Evolutionary conservation across 2,797 vertebrate species (phyloP).

Genomic region (Semotilus atromaculatus): DNA sequence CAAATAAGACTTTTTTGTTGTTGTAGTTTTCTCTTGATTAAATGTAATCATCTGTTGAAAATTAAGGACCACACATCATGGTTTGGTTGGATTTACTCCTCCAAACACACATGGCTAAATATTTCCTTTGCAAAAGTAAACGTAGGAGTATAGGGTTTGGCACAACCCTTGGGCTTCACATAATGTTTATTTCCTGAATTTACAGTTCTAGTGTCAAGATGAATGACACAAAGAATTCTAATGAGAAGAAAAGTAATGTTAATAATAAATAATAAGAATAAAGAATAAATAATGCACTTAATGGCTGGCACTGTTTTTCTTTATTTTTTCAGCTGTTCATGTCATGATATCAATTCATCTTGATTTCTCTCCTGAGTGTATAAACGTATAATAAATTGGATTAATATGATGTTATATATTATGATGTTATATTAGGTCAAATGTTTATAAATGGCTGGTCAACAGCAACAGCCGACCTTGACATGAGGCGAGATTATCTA

Average conservation of each 20-base stretch:
- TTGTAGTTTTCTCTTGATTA: not conserved
- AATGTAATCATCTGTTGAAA: not conserved
- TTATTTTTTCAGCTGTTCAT: not conserved
- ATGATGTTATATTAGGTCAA: not conserved
- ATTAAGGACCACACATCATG: not conserved
- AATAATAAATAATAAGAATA: too few species aligned
- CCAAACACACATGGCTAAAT: constrained; percentile 32
- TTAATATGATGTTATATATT: not conserved
- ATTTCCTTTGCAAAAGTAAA: constrained; percentile 55
- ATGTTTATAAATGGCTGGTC: not conserved
- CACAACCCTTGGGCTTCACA: not conserved
- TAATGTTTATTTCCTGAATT: not conserved
- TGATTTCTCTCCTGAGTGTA: not conserved
- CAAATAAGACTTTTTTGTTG: not conserved
- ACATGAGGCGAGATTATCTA: not conserved
- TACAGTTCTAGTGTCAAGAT: not conserved
- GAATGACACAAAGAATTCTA: not conserved
- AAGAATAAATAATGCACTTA: not conserved
- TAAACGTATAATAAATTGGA: not conserved
- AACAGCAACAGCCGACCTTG: not conserved
- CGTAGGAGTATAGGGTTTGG: not conserved
- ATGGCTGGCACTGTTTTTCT: too few species aligned
- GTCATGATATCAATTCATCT: not conserved
- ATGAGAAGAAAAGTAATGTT: not conserved
- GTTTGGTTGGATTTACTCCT: not conserved